A percentile compares a stretch with the other conserved stretches of the same genome.
Conservation (phyloP, 2,113 vertebrate species). For the Scomber scombrus region DNA sequence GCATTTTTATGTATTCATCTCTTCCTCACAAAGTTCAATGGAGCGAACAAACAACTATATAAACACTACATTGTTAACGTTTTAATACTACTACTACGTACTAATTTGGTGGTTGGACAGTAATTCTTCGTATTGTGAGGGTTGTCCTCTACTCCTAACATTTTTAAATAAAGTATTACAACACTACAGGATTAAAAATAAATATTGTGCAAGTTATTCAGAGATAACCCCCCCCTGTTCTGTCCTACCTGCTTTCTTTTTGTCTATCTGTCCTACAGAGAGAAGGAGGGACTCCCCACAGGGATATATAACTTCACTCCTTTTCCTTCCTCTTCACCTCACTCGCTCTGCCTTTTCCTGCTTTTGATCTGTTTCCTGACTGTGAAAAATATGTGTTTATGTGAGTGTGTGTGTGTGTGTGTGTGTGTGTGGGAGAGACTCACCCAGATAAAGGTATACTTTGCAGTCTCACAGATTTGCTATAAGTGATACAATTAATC, state of each 20-base stretch:
- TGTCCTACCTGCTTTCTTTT: background rate
- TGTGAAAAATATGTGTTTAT: background rate
- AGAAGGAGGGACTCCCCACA: conserved; percentile 22
- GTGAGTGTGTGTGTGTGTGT: background rate
- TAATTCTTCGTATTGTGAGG: too few species aligned
- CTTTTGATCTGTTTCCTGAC: conserved; percentile 48
- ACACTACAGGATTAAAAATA: too few species aligned
- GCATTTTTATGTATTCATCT: too few species aligned
- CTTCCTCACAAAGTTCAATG: too few species aligned
- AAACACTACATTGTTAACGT: too few species aligned
- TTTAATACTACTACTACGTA: too few species aligned
- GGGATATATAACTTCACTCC: conserved; percentile 27
- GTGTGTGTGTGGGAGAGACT: background rate
- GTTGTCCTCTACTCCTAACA: too few species aligned
- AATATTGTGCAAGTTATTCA: background rate
- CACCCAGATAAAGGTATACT: background rate
- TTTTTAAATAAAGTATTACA: too few species aligned
- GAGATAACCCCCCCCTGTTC: background rate
- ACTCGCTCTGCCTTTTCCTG: conserved; percentile 50
- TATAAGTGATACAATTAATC: background rate
- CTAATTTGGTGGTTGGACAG: too few species aligned
- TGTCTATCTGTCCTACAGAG: background rate
- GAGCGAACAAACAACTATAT: too few species aligned
- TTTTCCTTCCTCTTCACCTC: conserved; percentile 33
- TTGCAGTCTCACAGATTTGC: background rate